A percentile compares a stretch with the other conserved stretches of the same genome.
These are phyloP conservation scores for Uria aalge DNA, from an alignment of 2,113 vertebrate genomes.

Conservation along the genomic window DNA sequence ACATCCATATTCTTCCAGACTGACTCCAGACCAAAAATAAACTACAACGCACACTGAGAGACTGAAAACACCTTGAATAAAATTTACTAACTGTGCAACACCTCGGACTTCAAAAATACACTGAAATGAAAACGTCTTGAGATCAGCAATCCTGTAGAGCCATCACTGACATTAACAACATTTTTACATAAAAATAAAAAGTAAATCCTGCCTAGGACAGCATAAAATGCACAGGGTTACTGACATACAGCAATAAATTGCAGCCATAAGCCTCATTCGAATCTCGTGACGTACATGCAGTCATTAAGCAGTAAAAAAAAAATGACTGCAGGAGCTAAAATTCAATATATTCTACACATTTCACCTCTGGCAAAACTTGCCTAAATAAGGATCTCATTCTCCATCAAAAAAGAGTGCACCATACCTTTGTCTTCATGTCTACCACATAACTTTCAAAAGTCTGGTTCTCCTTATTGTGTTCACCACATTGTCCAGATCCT, in stretches of 20 bases:
- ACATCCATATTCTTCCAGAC: not conserved
- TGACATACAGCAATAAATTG: not conserved
- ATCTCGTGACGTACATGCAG: not conserved
- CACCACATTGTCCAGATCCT: conserved; percentile 22
- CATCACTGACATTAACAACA: not conserved
- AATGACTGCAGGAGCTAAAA: not conserved
- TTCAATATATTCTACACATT: not conserved
- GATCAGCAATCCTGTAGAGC: not conserved
- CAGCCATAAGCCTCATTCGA: not conserved
- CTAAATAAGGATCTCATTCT: not conserved
- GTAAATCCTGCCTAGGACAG: not conserved
- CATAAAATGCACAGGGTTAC: not conserved
- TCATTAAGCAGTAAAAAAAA: not conserved
- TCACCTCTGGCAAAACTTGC: not conserved
- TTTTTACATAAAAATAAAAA: not conserved
- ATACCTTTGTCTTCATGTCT: conserved; percentile 73
- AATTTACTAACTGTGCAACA: not conserved
- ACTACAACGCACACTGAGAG: not conserved
- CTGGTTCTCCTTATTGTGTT: conserved; percentile 62
- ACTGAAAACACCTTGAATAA: not conserved
- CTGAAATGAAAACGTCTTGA: not conserved
- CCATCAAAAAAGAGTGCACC: not conserved
- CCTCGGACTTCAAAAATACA: not conserved
- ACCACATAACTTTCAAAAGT: conserved; percentile 49
- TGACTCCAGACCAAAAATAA: not conserved